Evolutionary conservation across 92 coral and sea anemone genomes (phyloP).

Genomic region (Phenganax stokvisi): DNA sequence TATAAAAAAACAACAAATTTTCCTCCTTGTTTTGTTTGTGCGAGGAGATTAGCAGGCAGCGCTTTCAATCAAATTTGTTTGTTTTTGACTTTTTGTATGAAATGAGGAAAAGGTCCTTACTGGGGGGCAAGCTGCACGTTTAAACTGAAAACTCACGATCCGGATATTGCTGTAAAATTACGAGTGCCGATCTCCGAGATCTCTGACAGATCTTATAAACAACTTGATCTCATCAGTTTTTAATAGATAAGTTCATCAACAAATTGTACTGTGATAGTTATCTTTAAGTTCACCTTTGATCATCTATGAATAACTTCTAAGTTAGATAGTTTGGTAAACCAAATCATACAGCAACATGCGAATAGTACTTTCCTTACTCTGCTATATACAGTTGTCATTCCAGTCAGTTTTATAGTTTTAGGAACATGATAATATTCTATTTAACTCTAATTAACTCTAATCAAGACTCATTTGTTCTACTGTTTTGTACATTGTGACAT

Average conservation of each 20-base stretch:
- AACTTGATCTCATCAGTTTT: conserved; percentile 13
- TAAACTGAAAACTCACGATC: conserved; percentile 13
- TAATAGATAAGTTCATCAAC: background rate
- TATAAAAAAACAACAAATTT: background rate
- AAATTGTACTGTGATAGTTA: background rate
- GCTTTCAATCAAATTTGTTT: conserved; percentile 12
- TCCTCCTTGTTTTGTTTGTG: background rate
- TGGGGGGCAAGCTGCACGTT: conserved; percentile 11
- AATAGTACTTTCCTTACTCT: too few relatives aligned
- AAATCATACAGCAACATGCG: too few relatives aligned
- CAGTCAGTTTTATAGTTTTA: too few relatives aligned
- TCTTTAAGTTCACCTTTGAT: background rate
- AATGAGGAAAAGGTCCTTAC: conserved; percentile 5
- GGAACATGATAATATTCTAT: too few relatives aligned
- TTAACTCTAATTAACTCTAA: too few relatives aligned
- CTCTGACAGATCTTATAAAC: conserved; percentile 14
- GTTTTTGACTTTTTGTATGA: background rate
- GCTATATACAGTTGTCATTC: too few relatives aligned
- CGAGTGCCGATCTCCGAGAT: conserved; percentile 1
- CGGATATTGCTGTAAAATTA: conserved; percentile 15
- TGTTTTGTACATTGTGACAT: too few relatives aligned
- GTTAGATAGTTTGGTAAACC: too few relatives aligned
- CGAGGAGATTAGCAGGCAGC: background rate
- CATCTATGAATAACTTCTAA: background rate
- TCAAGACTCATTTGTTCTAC: too few relatives aligned